Conservation (phyloP, 2,113 vertebrate genomes). For the Trichomycterus rosablanca region DNA sequence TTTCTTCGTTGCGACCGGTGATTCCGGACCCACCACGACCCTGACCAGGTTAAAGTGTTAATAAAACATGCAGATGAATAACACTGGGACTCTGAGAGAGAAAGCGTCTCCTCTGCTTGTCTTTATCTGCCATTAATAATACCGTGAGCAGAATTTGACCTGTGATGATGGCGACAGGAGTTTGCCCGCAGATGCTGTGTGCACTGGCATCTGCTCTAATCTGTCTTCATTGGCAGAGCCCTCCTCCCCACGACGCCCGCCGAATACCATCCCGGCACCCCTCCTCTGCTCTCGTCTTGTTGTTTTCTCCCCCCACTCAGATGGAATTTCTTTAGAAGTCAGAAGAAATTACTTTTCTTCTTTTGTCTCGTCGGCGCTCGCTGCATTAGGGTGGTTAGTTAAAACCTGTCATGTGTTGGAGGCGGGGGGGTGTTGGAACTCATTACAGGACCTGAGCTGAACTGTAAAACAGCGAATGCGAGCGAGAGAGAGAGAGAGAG, state of each 20-base stretch:
- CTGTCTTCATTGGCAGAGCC: conserved; percentile 7
- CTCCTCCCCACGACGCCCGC: neutral
- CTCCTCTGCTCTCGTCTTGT: neutral
- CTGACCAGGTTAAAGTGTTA: too few species aligned
- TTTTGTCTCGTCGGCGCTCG: neutral
- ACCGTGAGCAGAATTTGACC: too few species aligned
- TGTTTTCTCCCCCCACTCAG: neutral
- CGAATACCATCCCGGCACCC: too few species aligned
- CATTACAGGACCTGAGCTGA: conserved; percentile 11
- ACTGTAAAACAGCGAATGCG: conserved; percentile 8
- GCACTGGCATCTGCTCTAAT: conserved; percentile 23
- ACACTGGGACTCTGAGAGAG: too few species aligned
- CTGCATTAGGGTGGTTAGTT: neutral
- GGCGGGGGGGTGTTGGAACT: neutral
- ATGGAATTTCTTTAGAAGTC: conserved; percentile 15
- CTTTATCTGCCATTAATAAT: conserved; percentile 10
- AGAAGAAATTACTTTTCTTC: conserved; percentile 5
- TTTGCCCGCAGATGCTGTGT: too few species aligned
- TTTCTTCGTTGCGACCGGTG: too few species aligned
- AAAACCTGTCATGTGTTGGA: conserved; percentile 21
- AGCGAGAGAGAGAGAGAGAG: neutral
- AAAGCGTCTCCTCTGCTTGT: neutral
- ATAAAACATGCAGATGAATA: too few species aligned
- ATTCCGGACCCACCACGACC: too few species aligned
- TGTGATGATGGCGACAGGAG: neutral